phyloP scores from a whole-genome alignment of 1,140 invertebrate species.

The Rhyacophila brunnea region DNA sequence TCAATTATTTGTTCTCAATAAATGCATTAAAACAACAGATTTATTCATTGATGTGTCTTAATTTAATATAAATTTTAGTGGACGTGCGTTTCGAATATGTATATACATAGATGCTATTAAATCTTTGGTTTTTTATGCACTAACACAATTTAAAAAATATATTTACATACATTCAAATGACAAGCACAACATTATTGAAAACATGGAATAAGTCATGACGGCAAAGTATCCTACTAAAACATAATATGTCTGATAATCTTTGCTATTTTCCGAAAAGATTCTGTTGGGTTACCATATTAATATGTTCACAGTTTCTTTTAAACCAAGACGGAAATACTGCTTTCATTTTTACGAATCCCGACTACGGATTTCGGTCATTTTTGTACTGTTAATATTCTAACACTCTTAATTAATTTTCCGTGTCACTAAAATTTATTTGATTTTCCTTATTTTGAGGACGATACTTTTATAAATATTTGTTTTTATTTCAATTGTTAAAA shows the following conservation, averaged over 20 bases:
- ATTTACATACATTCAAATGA: conserved; percentile 2
- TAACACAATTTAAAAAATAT: not conserved
- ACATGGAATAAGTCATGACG: no score
- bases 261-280: not conserved
- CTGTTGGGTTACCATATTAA: no score
- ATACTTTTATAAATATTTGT: no score
- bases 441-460: no score
- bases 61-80: not conserved
- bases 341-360: not conserved
- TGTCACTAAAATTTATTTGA: no score
- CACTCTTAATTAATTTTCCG: no score
- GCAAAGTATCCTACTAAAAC: not conserved
- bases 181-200: not conserved
- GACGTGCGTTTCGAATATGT: not conserved
- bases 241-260: not conserved
- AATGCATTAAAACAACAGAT: no score
- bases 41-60: no score
- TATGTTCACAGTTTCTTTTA: not conserved
- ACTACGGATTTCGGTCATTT: not conserved
- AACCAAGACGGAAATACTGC: conserved; percentile 5
- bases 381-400: conserved; percentile 1
- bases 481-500: no score
- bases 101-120: not conserved
- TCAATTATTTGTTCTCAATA: no score
- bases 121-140: not conserved